Conservation (phyloP, 2,113 vertebrate species). For the Tretioscincus oriximinensis region DNA sequence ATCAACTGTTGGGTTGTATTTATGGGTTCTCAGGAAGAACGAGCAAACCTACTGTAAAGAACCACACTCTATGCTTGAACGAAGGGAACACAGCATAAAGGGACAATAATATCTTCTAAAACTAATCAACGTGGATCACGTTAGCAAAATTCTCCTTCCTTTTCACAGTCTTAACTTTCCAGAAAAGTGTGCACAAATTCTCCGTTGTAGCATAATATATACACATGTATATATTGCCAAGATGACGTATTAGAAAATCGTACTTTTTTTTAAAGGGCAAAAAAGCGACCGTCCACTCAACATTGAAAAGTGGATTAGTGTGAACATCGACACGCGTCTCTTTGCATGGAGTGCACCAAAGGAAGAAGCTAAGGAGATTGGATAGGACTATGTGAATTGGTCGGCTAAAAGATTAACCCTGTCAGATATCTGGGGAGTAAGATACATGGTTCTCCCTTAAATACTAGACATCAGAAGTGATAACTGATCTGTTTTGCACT, state of each 20-base stretch:
- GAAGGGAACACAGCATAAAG: not conserved
- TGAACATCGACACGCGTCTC: slow-evolving; percentile 9
- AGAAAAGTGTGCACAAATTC: not conserved
- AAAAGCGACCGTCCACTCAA: slow-evolving; percentile 46
- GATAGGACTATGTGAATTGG: slow-evolving; percentile 20
- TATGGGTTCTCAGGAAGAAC: not conserved
- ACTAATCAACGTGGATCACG: not conserved
- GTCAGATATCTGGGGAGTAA: slow-evolving; percentile 1
- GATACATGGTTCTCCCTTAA: slow-evolving; percentile 17
- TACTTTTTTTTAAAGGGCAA: not conserved
- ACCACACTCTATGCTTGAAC: not conserved
- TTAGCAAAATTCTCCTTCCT: not conserved
- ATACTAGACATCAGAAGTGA: slow-evolving; percentile 7
- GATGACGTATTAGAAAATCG: not conserved
- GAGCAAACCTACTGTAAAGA: not conserved
- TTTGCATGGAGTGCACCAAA: slow-evolving; percentile 2
- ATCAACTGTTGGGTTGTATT: not conserved
- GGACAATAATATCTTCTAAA: not conserved
- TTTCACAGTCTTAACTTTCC: slow-evolving; percentile 2
- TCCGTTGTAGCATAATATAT: not conserved
- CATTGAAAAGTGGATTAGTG: slow-evolving; percentile 47
- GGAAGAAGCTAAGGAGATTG: not conserved
- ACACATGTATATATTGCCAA: not conserved
- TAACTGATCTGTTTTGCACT: slow-evolving; percentile 21
- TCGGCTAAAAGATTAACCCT: slow-evolving; percentile 39